phyloP scores from a whole-genome alignment of 2,113 vertebrate species.

The Apteryx mantelli region DNA sequence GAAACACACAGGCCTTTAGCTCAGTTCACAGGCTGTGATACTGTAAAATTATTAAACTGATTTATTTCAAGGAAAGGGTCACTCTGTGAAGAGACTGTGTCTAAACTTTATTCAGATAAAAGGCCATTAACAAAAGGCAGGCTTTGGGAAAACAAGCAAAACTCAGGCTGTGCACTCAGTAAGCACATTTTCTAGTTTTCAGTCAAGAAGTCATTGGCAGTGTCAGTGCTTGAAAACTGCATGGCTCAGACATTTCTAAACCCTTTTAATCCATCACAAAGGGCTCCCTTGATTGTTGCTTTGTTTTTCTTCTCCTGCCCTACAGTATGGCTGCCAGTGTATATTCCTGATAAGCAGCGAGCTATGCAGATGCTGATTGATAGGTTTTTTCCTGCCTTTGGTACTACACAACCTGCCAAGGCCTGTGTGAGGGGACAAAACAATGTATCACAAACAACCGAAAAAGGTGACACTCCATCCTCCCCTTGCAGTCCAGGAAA shows the following conservation, averaged over 20 bases:
- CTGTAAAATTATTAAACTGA: conserved; percentile 74
- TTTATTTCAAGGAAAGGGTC: conserved; percentile 73
- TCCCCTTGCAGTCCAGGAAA: conserved; percentile 39
- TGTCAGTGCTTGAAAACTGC: conserved; percentile 75
- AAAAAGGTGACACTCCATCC: conserved; percentile 8
- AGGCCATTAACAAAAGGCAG: conserved; percentile 67
- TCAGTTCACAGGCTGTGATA: conserved; percentile 48
- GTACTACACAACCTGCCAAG: conserved; percentile 54
- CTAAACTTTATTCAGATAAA: conserved; percentile 72
- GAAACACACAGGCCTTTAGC: conserved; percentile 53
- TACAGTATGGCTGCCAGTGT: conserved; percentile 81
- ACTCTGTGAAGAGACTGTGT: conserved; percentile 53
- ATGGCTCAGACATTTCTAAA: conserved; percentile 81
- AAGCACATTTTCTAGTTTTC: conserved; percentile 76
- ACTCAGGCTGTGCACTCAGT: conserved; percentile 57
- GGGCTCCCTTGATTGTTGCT: conserved; percentile 78
- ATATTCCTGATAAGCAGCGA: conserved; percentile 80
- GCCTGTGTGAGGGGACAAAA: conserved; percentile 21
- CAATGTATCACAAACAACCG: conserved; percentile 5
- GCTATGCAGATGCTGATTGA: conserved; percentile 72
- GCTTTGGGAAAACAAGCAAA: conserved; percentile 66
- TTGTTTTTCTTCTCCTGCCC: conserved; percentile 81
- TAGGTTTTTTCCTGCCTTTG: conserved; percentile 52
- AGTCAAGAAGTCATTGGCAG: conserved; percentile 79
- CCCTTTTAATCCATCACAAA: conserved; percentile 83